Evolutionary conservation across 2,797 vertebrate species (phyloP), one percentile per base, ranked within the genome.

Genomic region (Girardinus metallicus): DNA sequence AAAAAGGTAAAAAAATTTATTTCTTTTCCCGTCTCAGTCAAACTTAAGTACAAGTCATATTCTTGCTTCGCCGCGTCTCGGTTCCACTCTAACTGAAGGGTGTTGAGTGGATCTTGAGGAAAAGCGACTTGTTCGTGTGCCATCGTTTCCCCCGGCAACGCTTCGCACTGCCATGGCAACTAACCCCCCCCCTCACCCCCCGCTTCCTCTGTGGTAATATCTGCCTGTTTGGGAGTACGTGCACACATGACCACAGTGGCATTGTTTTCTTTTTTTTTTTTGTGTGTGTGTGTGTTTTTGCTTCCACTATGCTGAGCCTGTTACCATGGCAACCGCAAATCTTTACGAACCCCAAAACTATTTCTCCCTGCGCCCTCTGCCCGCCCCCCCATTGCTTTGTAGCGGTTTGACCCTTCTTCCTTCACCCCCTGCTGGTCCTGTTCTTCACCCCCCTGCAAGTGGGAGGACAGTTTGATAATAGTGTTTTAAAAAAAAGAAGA

Each of bases 111-210:
- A 90, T 83, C 86, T 84, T 80, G 49, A 64, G 83, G 75, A 83
- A 74, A 78, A 34, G 41, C 81, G 73, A 86, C 77, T 85, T 51
- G 6, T 84, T 78, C 43, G 11, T 84, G 75, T 91, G 89, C 90
- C 89, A 88, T 81, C 78, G 83, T 79, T 75, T 79, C 82, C 64
- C 85, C 85, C 83, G 41, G 76, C 88, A 79, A 53, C 36, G 47
- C 66, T 75, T 74, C 76, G 55, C 78, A 64, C 68, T 90, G 80
- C 88, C 82, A 90, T 91, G 86, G 87, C 83, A 94, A 93, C 92
- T 43, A 86, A 79, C 91, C 83, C 44, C 51, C 44, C 91, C 83
- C 36, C 36, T 36, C n/a, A n/a, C 36, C 36, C 36, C 83, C 83
- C 9, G 0, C 80, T 86, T 75, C 75, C 51, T 79, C 26, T 77